Evolutionary conservation across 2,888 invertebrate genomes (phyloP), one percentile per base, ranked within the genome.

Genomic region (Podotricha telesiphe): DNA sequence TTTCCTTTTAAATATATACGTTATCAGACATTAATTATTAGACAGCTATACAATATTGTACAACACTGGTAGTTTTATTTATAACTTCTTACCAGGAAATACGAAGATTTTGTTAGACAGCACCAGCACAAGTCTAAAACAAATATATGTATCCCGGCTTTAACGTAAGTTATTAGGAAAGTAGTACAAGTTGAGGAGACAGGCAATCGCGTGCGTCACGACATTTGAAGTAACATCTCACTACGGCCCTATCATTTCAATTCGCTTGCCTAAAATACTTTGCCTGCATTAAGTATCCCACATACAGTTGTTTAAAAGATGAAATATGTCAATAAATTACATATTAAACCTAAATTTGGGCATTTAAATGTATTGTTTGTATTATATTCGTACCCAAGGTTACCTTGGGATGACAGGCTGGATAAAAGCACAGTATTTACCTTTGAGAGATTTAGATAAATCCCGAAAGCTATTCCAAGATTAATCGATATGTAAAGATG

Each of bases 171-270:
- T 63, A 50, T 67, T 50, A 48, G 64, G 59, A 65, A 68, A 64
- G 53, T 37, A 59, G 47, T 40, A 34, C 68, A 59, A 45, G 68
- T 70, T 22, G 58, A 55, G 63, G 64, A 68, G 71, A 72, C 68
- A 68, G 69, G 67, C 77, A 78, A 78, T 77, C 73, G 74, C 76
- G 75, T 76, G 69, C 58, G 66, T 67, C 65, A 73, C 77, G 78
- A 79, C 80, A 79, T 80, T 83, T 79, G 76, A 19, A 80, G 73
- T 81, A 84, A 86, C 86, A 83, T 85, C 83, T 85, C 85, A 78
- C 79, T 78, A 84, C 84, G 82, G 82, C 87, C 86, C 86, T 85
- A 86, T 88, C 86, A 86, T 88, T 88, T 88, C 87, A 88, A 87
- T 88, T 87, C 85, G 84, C 82, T 87, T 86, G 87, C 87, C 88